These are phyloP conservation scores for Actenoides lindsayi DNA, from an alignment of 2,113 vertebrate genomes.

Conservation along the genomic window DNA sequence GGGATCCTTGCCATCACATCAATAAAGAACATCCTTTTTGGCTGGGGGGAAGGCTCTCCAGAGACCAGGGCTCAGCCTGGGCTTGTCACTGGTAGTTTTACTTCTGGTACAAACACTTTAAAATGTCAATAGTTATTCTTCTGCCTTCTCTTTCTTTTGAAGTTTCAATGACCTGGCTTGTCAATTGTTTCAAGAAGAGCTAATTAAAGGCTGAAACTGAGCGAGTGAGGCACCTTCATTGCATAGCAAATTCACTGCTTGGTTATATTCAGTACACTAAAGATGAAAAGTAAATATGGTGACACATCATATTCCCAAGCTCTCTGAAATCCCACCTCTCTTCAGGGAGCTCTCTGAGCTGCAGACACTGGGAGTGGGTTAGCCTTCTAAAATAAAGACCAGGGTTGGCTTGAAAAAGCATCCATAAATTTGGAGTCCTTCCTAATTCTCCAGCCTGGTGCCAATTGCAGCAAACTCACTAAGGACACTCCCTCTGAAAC, in stretches of 20 bases:
- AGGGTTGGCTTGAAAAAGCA: background rate
- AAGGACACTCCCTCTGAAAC: background rate
- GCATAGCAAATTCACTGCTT: background rate
- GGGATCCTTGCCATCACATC: background rate
- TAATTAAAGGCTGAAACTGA: slow-evolving; percentile 34
- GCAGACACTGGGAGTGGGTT: background rate
- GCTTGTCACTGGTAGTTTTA: slow-evolving; percentile 3
- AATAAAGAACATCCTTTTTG: background rate
- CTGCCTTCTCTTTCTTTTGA: background rate
- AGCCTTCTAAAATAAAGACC: background rate
- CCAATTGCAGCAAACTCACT: background rate
- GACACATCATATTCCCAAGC: background rate
- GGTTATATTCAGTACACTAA: background rate
- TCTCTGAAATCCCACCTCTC: background rate
- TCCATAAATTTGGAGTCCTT: background rate
- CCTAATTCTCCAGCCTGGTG: background rate
- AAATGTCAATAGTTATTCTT: slow-evolving; percentile 24
- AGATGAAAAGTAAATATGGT: background rate
- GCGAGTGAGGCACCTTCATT: background rate
- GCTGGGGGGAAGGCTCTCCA: background rate
- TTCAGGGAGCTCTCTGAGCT: background rate
- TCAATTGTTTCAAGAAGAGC: slow-evolving; percentile 36
- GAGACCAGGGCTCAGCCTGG: slow-evolving; percentile 1
- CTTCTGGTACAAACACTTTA: background rate
- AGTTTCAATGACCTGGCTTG: background rate